These are phyloP conservation scores for Cephalopterus ornatus DNA, from an alignment of 2,113 vertebrate species.

Conservation along the genomic window DNA sequence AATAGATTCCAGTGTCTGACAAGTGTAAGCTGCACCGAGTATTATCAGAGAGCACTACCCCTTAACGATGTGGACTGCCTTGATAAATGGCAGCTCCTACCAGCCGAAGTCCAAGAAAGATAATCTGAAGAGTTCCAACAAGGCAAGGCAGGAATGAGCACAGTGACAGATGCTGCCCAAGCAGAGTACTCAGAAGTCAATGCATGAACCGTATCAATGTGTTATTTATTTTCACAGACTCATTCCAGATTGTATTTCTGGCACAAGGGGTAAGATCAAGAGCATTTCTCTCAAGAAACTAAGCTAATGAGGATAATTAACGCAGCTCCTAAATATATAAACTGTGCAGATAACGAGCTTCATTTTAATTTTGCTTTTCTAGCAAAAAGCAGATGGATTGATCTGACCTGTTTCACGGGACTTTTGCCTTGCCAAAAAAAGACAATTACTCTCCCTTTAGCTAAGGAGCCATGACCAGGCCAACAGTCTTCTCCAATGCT, in stretches of 20 bases:
- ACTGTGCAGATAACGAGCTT: background rate
- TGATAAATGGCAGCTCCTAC: background rate
- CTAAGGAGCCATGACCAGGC: background rate
- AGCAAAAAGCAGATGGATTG: background rate
- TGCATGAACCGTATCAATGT: background rate
- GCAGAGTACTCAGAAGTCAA: background rate
- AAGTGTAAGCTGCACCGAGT: background rate
- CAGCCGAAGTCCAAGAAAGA: background rate
- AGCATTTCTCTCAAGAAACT: slow-evolving; percentile 26
- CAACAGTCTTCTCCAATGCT: background rate
- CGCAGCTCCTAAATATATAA: slow-evolving; percentile 35
- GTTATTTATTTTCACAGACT: slow-evolving; percentile 43
- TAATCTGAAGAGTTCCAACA: background rate
- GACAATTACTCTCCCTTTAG: background rate
- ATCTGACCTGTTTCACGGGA: background rate
- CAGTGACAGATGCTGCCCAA: background rate
- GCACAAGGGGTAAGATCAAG: slow-evolving; percentile 46
- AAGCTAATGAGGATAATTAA: slow-evolving; percentile 60
- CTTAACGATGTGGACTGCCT: background rate
- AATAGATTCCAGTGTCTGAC: slow-evolving; percentile 28
- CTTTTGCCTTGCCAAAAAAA: background rate
- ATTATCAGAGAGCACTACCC: background rate
- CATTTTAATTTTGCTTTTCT: slow-evolving; percentile 18
- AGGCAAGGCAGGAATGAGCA: background rate
- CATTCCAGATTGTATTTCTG: slow-evolving; percentile 24